phyloP scores from a whole-genome alignment of 1,140 invertebrate genomes.

The Hypsibius dujardini region DNA sequence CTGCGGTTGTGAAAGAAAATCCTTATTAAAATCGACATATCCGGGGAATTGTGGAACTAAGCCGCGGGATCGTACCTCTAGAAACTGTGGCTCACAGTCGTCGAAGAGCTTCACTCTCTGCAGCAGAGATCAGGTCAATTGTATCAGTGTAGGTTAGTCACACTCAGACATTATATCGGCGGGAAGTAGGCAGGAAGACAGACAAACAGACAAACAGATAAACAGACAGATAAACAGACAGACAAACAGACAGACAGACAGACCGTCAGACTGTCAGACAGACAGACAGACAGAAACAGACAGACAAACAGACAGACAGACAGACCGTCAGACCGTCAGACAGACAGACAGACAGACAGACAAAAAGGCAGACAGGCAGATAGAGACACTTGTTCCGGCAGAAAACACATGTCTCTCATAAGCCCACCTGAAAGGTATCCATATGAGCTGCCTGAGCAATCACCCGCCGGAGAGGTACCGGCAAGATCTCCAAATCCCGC shows the following conservation, averaged over 20 bases:
- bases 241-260: no score
- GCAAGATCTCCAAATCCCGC: background rate
- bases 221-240: no score
- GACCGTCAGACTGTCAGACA: no score
- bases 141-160: no score
- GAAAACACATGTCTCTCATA: background rate
- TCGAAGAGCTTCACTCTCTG: conserved; percentile 14
- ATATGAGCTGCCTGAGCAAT: background rate
- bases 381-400: background rate
- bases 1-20: background rate
- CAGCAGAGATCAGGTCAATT: background rate
- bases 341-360: no score
- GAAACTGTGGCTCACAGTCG: conserved; percentile 16
- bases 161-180: background rate
- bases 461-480: background rate
- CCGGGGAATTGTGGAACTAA: no score
- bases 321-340: no score
- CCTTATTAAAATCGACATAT: no score
- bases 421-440: conserved; percentile 2
- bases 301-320: no score
- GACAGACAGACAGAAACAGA: no score
- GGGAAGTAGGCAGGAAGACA: background rate
- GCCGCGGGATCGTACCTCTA: background rate
- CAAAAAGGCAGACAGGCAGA: background rate
- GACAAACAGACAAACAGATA: no score